Percentiles rank a stretch among this genome's conserved stretches.
phyloP scores from a whole-genome alignment of 2,888 invertebrate species.

The Dicranocentrus wangi region DNA sequence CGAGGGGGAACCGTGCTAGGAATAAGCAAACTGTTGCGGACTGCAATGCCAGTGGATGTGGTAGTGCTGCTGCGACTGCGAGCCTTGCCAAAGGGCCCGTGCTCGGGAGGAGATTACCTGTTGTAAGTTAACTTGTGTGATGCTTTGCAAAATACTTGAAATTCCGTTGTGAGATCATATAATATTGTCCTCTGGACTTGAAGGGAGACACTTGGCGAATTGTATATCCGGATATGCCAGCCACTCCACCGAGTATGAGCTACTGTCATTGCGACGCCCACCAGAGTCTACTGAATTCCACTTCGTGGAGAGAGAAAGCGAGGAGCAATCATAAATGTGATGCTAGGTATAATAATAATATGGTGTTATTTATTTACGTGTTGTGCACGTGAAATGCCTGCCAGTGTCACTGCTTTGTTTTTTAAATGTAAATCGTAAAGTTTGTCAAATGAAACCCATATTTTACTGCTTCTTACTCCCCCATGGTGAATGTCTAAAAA shows the following conservation, averaged over 20 bases:
- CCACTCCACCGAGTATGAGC: conserved; percentile 64
- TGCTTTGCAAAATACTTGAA: background rate
- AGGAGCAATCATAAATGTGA: conserved; percentile 53
- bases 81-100: conserved; percentile 21
- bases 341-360: conserved; percentile 27
- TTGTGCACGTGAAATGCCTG: background rate
- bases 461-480: no score
- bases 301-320: conserved; percentile 54
- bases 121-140: conserved; percentile 32
- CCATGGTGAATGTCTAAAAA: no score
- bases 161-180: background rate
- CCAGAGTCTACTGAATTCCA: conserved; percentile 33
- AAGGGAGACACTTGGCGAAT: conserved; percentile 64
- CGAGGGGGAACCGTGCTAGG: background rate
- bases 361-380: background rate
- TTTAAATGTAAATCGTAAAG: no score
- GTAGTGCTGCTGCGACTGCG: background rate
- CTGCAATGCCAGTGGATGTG: conserved; percentile 12
- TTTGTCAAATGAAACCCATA: no score
- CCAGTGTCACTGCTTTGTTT: no score
- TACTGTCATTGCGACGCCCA: conserved; percentile 56
- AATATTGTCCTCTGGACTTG: no score
- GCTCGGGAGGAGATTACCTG: conserved; percentile 40
- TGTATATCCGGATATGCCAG: conserved; percentile 69
- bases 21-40: conserved; percentile 10